Evolutionary conservation across 1,140 invertebrate species (phyloP).

Genomic region (Yoshiicerus persimilis): DNA sequence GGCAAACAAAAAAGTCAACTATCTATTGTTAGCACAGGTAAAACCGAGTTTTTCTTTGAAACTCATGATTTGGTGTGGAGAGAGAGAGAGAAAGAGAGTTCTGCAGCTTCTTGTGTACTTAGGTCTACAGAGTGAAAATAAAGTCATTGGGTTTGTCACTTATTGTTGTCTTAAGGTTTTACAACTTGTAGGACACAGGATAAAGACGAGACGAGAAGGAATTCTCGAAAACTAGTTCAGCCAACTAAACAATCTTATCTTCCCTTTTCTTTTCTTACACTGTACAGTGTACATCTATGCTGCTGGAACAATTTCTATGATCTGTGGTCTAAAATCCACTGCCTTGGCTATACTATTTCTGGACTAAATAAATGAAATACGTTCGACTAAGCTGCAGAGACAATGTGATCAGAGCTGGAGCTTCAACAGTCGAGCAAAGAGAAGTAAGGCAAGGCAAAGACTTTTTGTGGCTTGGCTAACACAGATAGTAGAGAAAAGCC

Average conservation of each 20-base stretch:
- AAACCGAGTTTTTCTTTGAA: neutral
- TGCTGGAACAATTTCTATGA: neutral
- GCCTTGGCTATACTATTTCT: neutral
- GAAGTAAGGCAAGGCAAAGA: neutral
- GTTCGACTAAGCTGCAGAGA: neutral
- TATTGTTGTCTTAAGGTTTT: conserved; percentile 1
- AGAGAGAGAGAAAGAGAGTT: neutral
- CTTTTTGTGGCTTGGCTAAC: neutral
- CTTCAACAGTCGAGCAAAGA: neutral
- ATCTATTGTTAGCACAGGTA: neutral
- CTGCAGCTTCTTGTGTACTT: neutral
- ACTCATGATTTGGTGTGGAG: neutral
- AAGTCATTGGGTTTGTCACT: neutral
- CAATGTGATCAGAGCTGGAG: neutral
- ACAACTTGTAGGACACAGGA: neutral
- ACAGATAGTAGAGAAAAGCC: neutral
- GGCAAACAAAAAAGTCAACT: neutral
- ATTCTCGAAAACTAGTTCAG: neutral
- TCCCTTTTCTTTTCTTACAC: neutral
- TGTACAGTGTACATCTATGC: neutral
- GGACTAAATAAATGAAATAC: neutral
- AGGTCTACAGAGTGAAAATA: neutral
- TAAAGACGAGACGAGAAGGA: neutral
- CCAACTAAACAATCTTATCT: neutral
- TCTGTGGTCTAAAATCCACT: neutral